A percentile compares a stretch with the other conserved stretches of the same genome.
Conservation (phyloP, 2,888 invertebrate species). For the Salticus scenicus region DNA sequence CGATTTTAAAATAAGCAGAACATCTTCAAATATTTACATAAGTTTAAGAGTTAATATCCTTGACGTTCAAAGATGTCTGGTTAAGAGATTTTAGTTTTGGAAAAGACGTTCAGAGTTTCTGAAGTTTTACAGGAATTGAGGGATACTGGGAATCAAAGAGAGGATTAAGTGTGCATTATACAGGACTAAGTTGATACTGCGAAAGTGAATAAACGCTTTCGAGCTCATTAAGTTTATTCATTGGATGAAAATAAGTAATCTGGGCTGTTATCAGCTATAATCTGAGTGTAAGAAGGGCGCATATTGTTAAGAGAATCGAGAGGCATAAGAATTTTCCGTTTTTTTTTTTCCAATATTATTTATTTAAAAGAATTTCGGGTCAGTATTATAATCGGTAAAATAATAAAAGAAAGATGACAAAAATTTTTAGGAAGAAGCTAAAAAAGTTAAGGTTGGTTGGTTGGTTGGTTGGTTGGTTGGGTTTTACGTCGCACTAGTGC, state of each 20-base stretch:
- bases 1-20: not conserved
- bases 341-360: no score
- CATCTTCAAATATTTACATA: not conserved
- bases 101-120: constrained; percentile 12
- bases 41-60: not conserved
- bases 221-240: constrained; percentile 4
- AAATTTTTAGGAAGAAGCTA: no score
- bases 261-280: not conserved
- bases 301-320: no score
- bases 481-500: no score
- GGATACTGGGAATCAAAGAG: constrained; percentile 2
- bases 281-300: not conserved
- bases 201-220: constrained; percentile 13
- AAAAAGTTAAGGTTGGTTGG: no score
- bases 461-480: no score
- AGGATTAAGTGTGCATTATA: constrained; percentile 2
- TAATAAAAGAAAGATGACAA: no score
- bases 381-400: no score
- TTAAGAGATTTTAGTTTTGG: constrained; percentile 4
- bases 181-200: not conserved
- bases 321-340: no score
- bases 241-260: constrained; percentile 8
- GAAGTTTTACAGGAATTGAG: constrained; percentile 12
- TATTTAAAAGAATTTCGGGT: no score
- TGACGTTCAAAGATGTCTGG: not conserved